These are phyloP conservation scores for Hypsibius dujardini DNA, from an alignment of 1,140 invertebrate species.

Conservation along the genomic window DNA sequence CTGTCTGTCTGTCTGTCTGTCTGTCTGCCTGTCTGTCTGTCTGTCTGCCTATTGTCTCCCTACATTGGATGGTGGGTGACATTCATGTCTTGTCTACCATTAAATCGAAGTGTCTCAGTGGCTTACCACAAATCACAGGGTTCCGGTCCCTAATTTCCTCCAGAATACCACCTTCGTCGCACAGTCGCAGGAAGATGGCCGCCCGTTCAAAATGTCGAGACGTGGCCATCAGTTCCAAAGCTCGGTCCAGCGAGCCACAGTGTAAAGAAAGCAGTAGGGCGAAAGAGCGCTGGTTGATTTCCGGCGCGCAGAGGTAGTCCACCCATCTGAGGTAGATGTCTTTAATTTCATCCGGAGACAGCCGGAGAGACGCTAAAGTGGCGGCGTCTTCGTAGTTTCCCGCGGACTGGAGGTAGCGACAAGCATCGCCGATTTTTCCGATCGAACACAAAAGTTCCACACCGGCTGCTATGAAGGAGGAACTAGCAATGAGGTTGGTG, in stretches of 20 bases:
- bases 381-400: constrained; percentile 43
- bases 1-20: constrained; percentile 17
- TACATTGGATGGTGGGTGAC: background rate
- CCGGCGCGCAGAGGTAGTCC: constrained; percentile 37
- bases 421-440: constrained; percentile 47
- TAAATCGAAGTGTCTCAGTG: background rate
- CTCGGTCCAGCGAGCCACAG: constrained; percentile 22
- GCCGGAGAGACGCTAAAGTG: constrained; percentile 42
- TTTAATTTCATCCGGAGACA: constrained; percentile 34
- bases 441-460: constrained; percentile 49
- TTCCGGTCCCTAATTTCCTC: constrained; percentile 30
- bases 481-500: constrained; percentile 50
- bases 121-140: constrained; percentile 26
- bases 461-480: constrained; percentile 39
- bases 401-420: constrained; percentile 47
- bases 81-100: constrained; percentile 1
- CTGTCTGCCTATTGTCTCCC: background rate
- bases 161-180: constrained; percentile 35
- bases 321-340: constrained; percentile 42
- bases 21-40: constrained; percentile 15
- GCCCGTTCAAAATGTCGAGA: constrained; percentile 35
- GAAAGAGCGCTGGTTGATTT: constrained; percentile 24
- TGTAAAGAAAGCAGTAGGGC: constrained; percentile 18
- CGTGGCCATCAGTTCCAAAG: constrained; percentile 36
- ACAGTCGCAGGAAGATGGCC: constrained; percentile 37